These are phyloP conservation scores for Dicentrarchus labrax DNA, from an alignment of 2,113 vertebrate species.

Conservation along the genomic window DNA sequence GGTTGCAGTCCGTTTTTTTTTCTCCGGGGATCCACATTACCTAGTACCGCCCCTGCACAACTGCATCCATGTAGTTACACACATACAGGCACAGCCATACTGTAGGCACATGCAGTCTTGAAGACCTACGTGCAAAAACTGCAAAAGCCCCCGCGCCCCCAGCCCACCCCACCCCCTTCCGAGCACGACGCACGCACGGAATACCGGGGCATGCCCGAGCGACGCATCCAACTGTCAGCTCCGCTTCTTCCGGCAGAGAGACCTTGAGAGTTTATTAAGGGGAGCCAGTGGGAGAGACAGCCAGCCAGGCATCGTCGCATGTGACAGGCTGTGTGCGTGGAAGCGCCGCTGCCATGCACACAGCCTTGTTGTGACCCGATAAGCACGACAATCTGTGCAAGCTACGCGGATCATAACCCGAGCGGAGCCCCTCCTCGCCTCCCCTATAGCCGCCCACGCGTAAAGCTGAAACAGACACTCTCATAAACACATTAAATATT, in stretches of 20 bases:
- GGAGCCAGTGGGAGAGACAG: constrained; percentile 50
- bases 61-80: constrained; percentile 37
- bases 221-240: constrained; percentile 72
- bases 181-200: constrained; percentile 70
- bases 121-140: constrained; percentile 60
- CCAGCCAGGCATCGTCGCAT: constrained; percentile 44
- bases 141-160: constrained; percentile 33
- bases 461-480: constrained; percentile 51
- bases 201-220: constrained; percentile 80
- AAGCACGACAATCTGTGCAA: constrained; percentile 67
- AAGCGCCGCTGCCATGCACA: constrained; percentile 46
- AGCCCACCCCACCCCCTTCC: constrained; percentile 18
- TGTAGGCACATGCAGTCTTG: constrained; percentile 7
- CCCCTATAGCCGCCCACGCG: constrained; percentile 61
- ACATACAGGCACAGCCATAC: neutral
- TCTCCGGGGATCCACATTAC: constrained; percentile 15
- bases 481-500: constrained; percentile 68
- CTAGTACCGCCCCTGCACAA: constrained; percentile 27
- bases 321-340: constrained; percentile 62
- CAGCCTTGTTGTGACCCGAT: constrained; percentile 66
- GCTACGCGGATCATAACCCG: constrained; percentile 52
- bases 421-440: constrained; percentile 35
- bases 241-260: constrained; percentile 69
- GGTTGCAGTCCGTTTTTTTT: neutral
- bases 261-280: constrained; percentile 62